Evolutionary conservation across 2,888 invertebrate species (phyloP).

Genomic region (Myathropa florea): DNA sequence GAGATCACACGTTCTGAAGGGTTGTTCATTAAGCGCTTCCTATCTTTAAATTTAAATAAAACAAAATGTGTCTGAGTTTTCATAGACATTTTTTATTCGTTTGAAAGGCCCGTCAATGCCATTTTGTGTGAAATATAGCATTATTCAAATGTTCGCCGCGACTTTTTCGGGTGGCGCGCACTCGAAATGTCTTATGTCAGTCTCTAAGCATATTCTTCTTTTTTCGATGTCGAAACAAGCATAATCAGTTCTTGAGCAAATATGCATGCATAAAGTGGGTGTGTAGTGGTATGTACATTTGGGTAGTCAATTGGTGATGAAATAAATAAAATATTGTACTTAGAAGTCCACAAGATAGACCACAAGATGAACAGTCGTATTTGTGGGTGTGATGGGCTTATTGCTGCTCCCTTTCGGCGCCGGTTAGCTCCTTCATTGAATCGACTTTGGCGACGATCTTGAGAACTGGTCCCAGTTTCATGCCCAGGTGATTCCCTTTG

Average conservation of each 20-base stretch:
- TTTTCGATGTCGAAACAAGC: slow-evolving; percentile 43
- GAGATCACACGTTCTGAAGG: too few species aligned
- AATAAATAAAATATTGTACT: slow-evolving; percentile 49
- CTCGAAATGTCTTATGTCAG: too few species aligned
- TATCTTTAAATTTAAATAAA: too few species aligned
- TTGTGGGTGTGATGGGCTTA: slow-evolving; percentile 30
- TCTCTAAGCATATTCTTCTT: too few species aligned
- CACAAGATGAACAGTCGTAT: slow-evolving; percentile 19
- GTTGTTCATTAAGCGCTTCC: too few species aligned
- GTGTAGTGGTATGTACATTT: slow-evolving; percentile 43
- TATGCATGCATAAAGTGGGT: neutral
- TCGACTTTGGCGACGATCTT: slow-evolving; percentile 97
- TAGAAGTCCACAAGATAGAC: slow-evolving; percentile 25
- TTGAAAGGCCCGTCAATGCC: too few species aligned
- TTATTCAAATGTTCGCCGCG: too few species aligned
- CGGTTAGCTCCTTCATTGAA: slow-evolving; percentile 83
- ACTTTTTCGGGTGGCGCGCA: too few species aligned
- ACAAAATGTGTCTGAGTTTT: too few species aligned
- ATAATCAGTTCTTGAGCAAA: slow-evolving; percentile 65
- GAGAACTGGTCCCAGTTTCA: slow-evolving; percentile 97
- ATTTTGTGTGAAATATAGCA: too few species aligned
- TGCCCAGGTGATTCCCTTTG: slow-evolving; percentile 96
- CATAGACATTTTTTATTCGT: too few species aligned
- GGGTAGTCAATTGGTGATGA: slow-evolving; percentile 17
- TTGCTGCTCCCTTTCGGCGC: slow-evolving; percentile 65